phyloP scores from a whole-genome alignment of 2,888 invertebrate species.

The Melinaea menophilus region DNA sequence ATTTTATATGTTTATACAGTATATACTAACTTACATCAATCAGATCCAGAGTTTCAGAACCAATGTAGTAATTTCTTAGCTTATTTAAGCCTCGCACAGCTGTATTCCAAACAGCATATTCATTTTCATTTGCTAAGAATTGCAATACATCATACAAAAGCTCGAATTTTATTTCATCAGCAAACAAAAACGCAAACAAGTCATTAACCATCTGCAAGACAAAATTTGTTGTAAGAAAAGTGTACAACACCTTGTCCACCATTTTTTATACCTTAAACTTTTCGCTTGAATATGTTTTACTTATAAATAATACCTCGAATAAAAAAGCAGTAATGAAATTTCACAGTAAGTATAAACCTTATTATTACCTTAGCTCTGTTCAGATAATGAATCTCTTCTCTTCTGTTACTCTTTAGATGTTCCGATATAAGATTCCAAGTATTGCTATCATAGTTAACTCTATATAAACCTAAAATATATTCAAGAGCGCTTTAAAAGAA shows the following conservation, averaged over 20 bases:
- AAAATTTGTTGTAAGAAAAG: neutral
- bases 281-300: no score
- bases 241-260: neutral
- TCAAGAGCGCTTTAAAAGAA: neutral
- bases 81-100: slow-evolving; percentile 75
- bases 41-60: slow-evolving; percentile 43
- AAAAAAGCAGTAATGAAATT: neutral
- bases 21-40: slow-evolving; percentile 49
- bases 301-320: no score
- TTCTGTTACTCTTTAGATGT: slow-evolving; percentile 61
- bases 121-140: slow-evolving; percentile 81
- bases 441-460: slow-evolving; percentile 80
- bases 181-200: slow-evolving; percentile 81
- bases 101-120: slow-evolving; percentile 87
- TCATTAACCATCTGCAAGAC: slow-evolving; percentile 83
- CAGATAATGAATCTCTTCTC: slow-evolving; percentile 76
- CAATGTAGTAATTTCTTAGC: slow-evolving; percentile 51
- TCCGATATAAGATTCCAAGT: slow-evolving; percentile 73
- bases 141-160: slow-evolving; percentile 78
- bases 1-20: neutral
- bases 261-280: neutral
- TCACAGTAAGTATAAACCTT: neutral
- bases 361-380: slow-evolving; percentile 53
- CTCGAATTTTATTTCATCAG: slow-evolving; percentile 77
- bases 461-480: slow-evolving; percentile 74